Evolutionary conservation across 2,113 vertebrate genomes (phyloP).

Genomic region (Agapornis roseicollis): DNA sequence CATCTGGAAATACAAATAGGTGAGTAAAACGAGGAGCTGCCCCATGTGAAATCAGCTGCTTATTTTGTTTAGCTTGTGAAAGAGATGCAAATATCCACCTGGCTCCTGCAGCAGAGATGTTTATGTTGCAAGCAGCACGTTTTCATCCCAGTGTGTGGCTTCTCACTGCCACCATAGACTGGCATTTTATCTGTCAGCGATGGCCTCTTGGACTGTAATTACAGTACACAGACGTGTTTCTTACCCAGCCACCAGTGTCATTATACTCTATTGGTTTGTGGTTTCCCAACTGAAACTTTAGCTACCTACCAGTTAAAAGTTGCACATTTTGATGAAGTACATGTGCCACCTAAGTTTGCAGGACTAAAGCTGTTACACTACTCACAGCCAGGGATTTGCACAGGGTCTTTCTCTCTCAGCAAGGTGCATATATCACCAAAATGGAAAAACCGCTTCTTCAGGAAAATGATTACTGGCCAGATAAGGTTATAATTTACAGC

Average conservation of each 20-base stretch:
- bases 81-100: background rate
- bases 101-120: background rate
- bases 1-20: background rate
- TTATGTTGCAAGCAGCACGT: background rate
- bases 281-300: conserved; percentile 38
- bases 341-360: background rate
- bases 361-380: background rate
- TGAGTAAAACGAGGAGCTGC: background rate
- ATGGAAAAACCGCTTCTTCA: background rate
- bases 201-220: background rate
- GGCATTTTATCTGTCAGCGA: background rate
- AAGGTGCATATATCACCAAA: background rate
- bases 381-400: background rate
- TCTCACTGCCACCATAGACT: background rate
- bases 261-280: background rate
- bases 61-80: background rate
- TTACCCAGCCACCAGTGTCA: background rate
- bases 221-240: background rate
- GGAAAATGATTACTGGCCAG: background rate
- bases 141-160: background rate
- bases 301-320: background rate
- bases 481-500: background rate
- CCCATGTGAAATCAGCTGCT: fast-evolving
- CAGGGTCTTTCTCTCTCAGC: background rate
- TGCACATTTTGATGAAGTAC: background rate